These are phyloP conservation scores for Mallotus villosus DNA, from an alignment of 2,797 vertebrate species.

Conservation along the genomic window DNA sequence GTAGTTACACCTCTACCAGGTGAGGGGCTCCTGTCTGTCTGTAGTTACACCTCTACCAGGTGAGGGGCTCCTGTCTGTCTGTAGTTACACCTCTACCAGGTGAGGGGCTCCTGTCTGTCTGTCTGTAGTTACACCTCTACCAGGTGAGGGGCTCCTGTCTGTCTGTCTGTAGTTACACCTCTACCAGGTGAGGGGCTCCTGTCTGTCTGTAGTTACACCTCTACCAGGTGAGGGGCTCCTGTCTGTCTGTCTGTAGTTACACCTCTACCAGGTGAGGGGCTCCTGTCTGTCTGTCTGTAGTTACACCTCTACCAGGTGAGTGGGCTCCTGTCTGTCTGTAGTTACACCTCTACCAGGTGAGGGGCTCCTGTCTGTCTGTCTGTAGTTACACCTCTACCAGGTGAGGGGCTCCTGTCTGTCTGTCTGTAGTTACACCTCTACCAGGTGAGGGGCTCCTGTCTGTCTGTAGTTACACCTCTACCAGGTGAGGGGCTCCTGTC, in stretches of 20 bases:
- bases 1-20: constrained; percentile 92
- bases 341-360: constrained; percentile 90
- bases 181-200: constrained; percentile 82
- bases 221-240: constrained; percentile 82
- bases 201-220: constrained; percentile 73
- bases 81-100: constrained; percentile 92
- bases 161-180: too few species aligned
- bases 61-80: constrained; percentile 46
- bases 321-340: too few species aligned
- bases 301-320: too few species aligned
- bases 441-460: constrained; percentile 74
- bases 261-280: constrained; percentile 89
- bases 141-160: constrained; percentile 74
- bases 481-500: too few species aligned
- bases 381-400: constrained; percentile 98
- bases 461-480: too few species aligned
- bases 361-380: not conserved
- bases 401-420: constrained; percentile 56
- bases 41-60: constrained; percentile 92
- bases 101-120: constrained; percentile 46
- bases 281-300: not conserved
- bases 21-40: constrained; percentile 46
- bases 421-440: constrained; percentile 76
- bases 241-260: not conserved
- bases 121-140: constrained; percentile 86